Base-by-base conservation (phyloP, 2,888 invertebrate genomes). In the Xestia sexstrigata region DNA sequence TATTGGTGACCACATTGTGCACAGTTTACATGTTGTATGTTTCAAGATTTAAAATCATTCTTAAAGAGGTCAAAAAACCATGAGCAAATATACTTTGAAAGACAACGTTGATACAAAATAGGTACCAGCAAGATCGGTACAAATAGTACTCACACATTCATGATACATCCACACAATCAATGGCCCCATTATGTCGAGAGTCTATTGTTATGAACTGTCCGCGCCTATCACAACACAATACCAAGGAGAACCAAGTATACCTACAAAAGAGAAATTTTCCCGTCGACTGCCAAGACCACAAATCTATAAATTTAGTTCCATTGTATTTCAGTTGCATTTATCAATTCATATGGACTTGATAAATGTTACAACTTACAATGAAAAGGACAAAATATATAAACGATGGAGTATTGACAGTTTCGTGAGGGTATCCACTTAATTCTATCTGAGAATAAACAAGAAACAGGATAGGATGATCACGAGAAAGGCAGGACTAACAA, bases 131-230 rank as follows among this genome's bases (percentile, higher is more conserved):
- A 89, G 89, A 92, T 91, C 85, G 83, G 89, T 90, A 90, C 91
- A 90, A 91, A 92, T 91, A 91, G 90, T 90, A 92, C 91, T 90
- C 93, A 91, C 93, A 93, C 92, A 93, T 91, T 90, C 89, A 90
- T 85, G 89, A 90, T 90, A 93, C 93, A 93, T 92, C 91, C 92
- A 92, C 91, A 95, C 94, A 95, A 95, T 96, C 95, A 95, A 94
- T 95, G 95, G 93, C 93, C 94, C 95, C 95, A 95, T 96, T 96
- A 94, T 93, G 94, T 94, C 93, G 94, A 94, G 93, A 93, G 90
- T 89, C 95, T 93, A 96, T 96, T 96, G 95, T 96, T 93, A 93
- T 93, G 93, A 95, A 91, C 94, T 93, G 94, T 93, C 95, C 95
- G 93, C 93, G 92, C 93, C 93, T 92, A 95, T 95, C 94, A 94